Base-by-base conservation (phyloP, 1,140 invertebrate genomes). In the Microplitis demolitor region DNA sequence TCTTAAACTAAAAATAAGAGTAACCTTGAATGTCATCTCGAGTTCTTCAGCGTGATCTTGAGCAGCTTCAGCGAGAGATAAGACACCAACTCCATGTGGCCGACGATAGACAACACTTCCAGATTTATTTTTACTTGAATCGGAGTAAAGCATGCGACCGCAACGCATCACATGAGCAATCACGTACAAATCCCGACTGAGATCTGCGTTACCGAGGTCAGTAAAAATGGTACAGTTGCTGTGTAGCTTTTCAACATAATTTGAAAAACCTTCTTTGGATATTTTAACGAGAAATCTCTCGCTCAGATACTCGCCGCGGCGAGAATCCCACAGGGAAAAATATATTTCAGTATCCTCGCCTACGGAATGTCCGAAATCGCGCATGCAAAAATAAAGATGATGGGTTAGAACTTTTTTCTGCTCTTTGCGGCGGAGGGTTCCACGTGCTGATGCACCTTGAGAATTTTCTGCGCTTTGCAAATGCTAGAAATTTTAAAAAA, bases 161-260 rank as follows among this genome's bases (percentile, higher is more conserved):
- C 96, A 92, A 61, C 96, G 90, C 85, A 97, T 93, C 16, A 97
- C 93, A 82, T 97, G 95, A 58, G 94, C 93, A 5, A 97, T 92
- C 75, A 98, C 88, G 88, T 93, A 96, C 11, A 97, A 87, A 77
- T 97, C 95, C 62, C 92, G 91, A 37, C 90, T 91, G 45, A 97
- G 87, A 82, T 97, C 95, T 39, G 92, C 90, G 75, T 91, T 92
- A 37, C 95, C 95, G 74, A 96, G 88, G 80, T 93, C 95, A 14
- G 94, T 95, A 84, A 97, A 97, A 60, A 97, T 91, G 2, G 95
- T 96, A 80, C 94, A 96, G 82, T 96, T 95, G 78, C 92, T 95
- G 82, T 96, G 92, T 72, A 97, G 84, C 79, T 95, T 94, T 78
- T 96, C 95, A 14, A 96, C 90, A 82, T 96, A 96, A 83, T 95